Evolutionary conservation across 1,140 invertebrate species (phyloP), one percentile per base, ranked within the genome.

Genomic region (Caenorhabditis latens): DNA sequence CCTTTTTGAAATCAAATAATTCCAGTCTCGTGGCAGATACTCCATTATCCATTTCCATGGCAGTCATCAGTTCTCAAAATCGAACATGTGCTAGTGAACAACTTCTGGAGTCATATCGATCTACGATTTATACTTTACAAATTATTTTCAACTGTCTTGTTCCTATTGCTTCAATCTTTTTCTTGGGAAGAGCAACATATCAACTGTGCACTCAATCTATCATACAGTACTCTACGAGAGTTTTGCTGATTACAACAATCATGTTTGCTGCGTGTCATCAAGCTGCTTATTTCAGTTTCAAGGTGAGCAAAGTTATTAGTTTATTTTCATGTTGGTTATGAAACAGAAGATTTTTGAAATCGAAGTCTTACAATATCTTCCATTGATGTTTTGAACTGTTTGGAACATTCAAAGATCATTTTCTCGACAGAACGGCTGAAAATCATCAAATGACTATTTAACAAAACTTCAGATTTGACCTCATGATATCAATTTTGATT

Each of bases 141-240:
- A 79, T 24, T 79, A 24, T n/a, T 4, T 24, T 79, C 5, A 79
- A 79, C 42, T 19, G 13, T 19, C 4, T 50, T 4, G 16, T 79
- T 24, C 71, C 71, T 24, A 46, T 50, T 2, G 21, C 53, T 32
- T 79, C 71, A 0, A n/a, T 50, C 3, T 79, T 19, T 50, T 24
- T 79, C 9, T 19, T 79, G 43, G 43, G 43, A 2, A 5, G 4
- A 13, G 71, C 71, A 21, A 79, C 53, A 19, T 14, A 13, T 24
- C 40, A 50, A n/a, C 24, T 79, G 21, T 79, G 71, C n/a, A 19
- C 46, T 19, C 71, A 79, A n/a, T 48, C 71, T 2, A 79, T 50
- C 21, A 79, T 79, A 46, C 71, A 79, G 42, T 50, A 79, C 24
- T 50, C 71, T 16, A 79, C 71, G 4, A 79, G 71, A n/a, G n/a